These are phyloP conservation scores for Galbula dea DNA, from an alignment of 2,113 vertebrate species.

Conservation along the genomic window DNA sequence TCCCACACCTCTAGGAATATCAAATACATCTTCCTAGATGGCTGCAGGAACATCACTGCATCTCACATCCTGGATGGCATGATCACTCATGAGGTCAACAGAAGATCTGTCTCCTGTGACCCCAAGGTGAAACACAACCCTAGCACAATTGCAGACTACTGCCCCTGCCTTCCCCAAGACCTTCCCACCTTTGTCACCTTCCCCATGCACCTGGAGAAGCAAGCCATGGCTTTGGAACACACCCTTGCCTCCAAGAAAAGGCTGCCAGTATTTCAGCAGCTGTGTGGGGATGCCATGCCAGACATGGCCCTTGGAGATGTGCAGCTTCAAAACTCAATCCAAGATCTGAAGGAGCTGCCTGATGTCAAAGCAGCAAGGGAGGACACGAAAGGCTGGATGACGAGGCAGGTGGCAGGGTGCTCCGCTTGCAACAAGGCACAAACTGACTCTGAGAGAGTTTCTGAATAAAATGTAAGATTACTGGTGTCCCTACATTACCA, in stretches of 20 bases:
- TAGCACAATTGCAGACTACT: neutral
- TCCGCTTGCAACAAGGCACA: neutral
- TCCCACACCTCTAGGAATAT: neutral
- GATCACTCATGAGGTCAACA: neutral
- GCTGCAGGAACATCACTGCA: neutral
- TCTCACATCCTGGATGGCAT: rapidly evolving
- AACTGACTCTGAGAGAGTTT: neutral
- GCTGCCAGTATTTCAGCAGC: constrained; percentile 20
- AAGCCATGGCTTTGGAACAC: neutral
- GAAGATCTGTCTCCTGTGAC: neutral
- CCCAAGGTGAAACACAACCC: neutral
- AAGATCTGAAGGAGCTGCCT: neutral
- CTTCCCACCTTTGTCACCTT: neutral
- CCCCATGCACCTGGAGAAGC: neutral
- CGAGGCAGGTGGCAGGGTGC: neutral
- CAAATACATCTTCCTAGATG: constrained; percentile 27
- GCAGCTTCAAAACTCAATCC: neutral
- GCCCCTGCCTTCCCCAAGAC: rapidly evolving
- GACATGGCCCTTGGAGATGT: rapidly evolving
- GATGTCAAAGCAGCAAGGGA: rapidly evolving
- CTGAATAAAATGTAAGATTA: neutral
- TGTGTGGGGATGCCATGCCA: neutral
- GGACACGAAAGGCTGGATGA: neutral
- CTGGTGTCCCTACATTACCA: neutral
- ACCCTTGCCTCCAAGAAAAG: neutral